Percentiles rank a stretch among this genome's conserved stretches.
phyloP scores from a whole-genome alignment of 2,113 vertebrate species.

The Sclerurus mexicanus region DNA sequence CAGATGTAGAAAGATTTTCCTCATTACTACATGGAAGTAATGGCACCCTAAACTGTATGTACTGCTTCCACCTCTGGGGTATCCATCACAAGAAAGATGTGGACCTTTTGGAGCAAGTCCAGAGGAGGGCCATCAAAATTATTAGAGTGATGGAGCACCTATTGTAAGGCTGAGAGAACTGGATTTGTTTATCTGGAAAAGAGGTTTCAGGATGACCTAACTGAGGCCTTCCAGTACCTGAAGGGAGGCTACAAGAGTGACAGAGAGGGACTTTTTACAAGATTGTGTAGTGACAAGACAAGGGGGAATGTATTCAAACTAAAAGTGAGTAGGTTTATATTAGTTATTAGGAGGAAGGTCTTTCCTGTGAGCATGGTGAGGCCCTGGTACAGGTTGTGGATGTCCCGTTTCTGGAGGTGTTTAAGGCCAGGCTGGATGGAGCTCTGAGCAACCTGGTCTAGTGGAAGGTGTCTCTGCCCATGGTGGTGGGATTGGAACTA shows the following conservation, averaged over 20 bases:
- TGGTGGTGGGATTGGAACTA: background rate
- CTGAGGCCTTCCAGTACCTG: background rate
- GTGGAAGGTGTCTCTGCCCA: background rate
- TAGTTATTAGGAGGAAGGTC: background rate
- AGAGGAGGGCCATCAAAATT: background rate
- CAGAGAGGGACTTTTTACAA: background rate
- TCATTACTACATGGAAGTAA: background rate
- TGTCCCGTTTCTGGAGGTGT: accelerated
- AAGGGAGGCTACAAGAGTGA: background rate
- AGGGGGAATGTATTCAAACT: background rate
- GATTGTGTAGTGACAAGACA: background rate
- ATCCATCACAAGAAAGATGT: background rate
- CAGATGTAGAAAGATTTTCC: background rate
- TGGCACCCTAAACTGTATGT: accelerated
- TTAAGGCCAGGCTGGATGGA: background rate
- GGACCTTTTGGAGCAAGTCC: background rate
- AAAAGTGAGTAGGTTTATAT: background rate
- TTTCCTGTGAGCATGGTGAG: background rate
- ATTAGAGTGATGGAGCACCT: background rate
- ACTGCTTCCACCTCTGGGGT: background rate
- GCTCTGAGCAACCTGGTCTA: background rate
- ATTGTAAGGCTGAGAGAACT: background rate
- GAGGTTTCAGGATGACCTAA: background rate
- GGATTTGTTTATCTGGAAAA: background rate
- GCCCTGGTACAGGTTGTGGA: background rate